A percentile compares a stretch with the other conserved stretches of the same genome.
Evolutionary conservation across 2,797 vertebrate genomes (phyloP).

Genomic region (Lepilemur septentrionalis): DNA sequence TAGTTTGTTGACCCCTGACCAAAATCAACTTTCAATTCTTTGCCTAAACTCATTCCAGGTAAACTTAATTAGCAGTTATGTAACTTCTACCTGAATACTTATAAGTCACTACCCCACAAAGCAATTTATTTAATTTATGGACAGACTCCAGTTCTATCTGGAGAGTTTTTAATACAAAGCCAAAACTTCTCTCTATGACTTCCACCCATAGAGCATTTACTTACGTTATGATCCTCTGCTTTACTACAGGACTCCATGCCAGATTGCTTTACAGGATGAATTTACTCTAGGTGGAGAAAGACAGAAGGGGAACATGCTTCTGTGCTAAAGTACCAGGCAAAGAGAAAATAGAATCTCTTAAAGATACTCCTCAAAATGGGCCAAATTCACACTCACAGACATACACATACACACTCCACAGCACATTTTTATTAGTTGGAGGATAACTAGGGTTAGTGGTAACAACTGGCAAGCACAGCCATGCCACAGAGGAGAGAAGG

Average conservation of each 20-base stretch:
- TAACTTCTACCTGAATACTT: constrained; percentile 5
- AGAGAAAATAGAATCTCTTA: constrained; percentile 23
- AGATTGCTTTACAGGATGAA: constrained; percentile 2
- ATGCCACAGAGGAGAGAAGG: background rate
- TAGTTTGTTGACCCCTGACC: background rate
- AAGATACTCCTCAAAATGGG: background rate
- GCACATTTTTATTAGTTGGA: constrained; percentile 62
- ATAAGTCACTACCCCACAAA: background rate
- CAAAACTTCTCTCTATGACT: background rate
- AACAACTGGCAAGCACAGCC: background rate
- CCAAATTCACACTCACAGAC: background rate
- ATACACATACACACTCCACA: background rate
- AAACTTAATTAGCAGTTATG: background rate
- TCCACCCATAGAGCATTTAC: background rate
- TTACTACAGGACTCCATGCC: background rate
- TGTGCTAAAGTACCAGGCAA: background rate
- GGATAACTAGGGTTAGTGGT: background rate
- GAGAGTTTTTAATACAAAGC: background rate
- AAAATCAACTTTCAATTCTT: constrained; percentile 16
- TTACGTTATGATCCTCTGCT: background rate
- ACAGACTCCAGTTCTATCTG: background rate
- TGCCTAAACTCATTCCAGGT: background rate
- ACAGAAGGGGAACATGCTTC: background rate
- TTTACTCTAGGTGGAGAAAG: background rate
- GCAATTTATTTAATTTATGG: background rate